These are phyloP conservation scores for Micrasema longulum DNA, from an alignment of 1,140 invertebrate species.

Conservation along the genomic window DNA sequence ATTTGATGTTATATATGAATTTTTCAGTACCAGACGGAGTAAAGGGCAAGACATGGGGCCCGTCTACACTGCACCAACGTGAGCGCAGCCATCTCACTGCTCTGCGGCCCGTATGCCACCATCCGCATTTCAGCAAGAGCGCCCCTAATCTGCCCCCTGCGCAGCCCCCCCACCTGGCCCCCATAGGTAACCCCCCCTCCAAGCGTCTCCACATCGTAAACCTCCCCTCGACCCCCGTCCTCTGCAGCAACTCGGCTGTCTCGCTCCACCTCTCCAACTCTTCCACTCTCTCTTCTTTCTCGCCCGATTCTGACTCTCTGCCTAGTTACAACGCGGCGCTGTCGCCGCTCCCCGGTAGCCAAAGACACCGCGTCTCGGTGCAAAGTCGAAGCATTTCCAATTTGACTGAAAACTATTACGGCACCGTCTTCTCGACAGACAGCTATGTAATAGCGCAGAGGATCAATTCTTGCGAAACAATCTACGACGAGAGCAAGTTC, in stretches of 20 bases:
- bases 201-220: slow-evolving; percentile 1
- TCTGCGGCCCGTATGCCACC: slow-evolving; percentile 59
- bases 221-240: neutral
- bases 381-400: slow-evolving; percentile 43
- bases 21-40: slow-evolving; percentile 89
- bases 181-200: slow-evolving; percentile 70
- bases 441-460: slow-evolving; percentile 59
- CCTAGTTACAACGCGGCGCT: neutral
- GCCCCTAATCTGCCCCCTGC: slow-evolving; percentile 88
- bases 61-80: slow-evolving; percentile 90
- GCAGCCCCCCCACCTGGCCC: slow-evolving; percentile 65
- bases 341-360: neutral
- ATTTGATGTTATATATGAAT: slow-evolving; percentile 10
- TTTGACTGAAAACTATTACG: slow-evolving; percentile 57
- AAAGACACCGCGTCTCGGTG: neutral
- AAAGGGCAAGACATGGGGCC: slow-evolving; percentile 98
- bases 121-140: slow-evolving; percentile 67
- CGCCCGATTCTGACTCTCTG: neutral
- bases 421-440: slow-evolving; percentile 61
- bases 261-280: neutral
- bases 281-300: neutral
- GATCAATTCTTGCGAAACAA: slow-evolving; percentile 57
- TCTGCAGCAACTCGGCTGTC: slow-evolving; percentile 2
- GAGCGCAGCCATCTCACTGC: slow-evolving; percentile 81
- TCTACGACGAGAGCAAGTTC: neutral